These are phyloP conservation scores for Forpus xanthops DNA, from an alignment of 2,797 vertebrate species.

Conservation along the genomic window DNA sequence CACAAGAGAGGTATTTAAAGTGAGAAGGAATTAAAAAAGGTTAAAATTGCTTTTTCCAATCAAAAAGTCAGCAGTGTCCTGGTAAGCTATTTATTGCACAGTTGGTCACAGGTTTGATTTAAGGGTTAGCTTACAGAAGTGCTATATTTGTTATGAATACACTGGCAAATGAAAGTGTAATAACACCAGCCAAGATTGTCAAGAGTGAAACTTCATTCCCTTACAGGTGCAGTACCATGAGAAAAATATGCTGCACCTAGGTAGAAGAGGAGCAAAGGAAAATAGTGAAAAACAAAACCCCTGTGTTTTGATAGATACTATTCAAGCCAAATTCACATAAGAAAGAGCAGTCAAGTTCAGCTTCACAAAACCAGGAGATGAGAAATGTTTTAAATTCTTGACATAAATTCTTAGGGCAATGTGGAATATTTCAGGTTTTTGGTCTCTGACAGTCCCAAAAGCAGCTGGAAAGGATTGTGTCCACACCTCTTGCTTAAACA, in stretches of 20 bases:
- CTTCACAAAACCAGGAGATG: background rate
- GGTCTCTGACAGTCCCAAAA: background rate
- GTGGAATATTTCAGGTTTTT: background rate
- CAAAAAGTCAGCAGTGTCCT: background rate
- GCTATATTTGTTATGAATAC: background rate
- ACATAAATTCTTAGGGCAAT: background rate
- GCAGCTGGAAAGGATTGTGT: background rate
- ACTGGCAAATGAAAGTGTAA: background rate
- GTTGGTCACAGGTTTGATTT: background rate
- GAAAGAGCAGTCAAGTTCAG: background rate
- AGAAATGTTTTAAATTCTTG: background rate
- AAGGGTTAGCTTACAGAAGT: background rate
- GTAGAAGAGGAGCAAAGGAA: background rate
- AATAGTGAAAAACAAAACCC: background rate
- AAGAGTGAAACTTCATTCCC: background rate
- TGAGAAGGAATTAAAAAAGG: rapidly evolving
- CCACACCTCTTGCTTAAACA: background rate
- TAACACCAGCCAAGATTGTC: background rate
- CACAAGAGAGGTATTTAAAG: background rate
- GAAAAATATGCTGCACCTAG: background rate
- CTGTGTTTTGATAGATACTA: background rate
- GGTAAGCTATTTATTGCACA: background rate
- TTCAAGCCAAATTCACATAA: background rate
- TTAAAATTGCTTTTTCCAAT: background rate
- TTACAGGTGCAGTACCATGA: background rate